Conservation (phyloP, 2,113 vertebrate genomes). For the Bombycilla garrulus region DNA sequence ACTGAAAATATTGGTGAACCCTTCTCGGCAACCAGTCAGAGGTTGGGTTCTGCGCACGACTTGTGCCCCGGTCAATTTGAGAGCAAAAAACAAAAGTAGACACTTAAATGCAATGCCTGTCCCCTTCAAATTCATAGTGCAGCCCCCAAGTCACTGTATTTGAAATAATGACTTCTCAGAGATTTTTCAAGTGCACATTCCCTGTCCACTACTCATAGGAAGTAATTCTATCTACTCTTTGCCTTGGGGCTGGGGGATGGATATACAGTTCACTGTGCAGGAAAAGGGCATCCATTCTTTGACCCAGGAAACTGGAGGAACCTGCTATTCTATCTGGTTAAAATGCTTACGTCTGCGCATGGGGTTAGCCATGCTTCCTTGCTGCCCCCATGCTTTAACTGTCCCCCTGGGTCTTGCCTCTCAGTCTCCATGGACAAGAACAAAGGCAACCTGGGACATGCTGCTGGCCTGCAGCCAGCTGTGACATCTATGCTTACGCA, state of each 20-base stretch:
- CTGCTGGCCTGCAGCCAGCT: neutral
- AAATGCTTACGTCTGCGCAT: neutral
- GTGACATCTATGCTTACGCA: fast-evolving
- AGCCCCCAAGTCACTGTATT: neutral
- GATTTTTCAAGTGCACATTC: neutral
- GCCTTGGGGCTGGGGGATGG: neutral
- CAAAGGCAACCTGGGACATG: neutral
- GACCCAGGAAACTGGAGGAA: neutral
- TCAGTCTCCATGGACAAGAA: neutral
- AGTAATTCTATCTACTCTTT: neutral
- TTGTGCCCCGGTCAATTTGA: neutral
- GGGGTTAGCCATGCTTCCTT: neutral
- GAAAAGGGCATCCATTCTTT: neutral
- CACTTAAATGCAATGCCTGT: neutral
- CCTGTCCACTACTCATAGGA: neutral
- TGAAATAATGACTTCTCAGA: neutral
- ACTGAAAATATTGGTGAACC: neutral
- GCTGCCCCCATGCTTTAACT: neutral
- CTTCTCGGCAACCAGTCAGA: neutral
- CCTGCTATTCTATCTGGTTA: neutral
- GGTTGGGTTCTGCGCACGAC: fast-evolving
- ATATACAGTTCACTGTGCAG: neutral
- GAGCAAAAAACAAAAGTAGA: neutral
- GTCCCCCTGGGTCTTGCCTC: neutral
- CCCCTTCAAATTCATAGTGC: neutral